These are phyloP conservation scores for Loris lydekkerianus DNA, from an alignment of 2,797 vertebrate genomes.

Conservation along the genomic window DNA sequence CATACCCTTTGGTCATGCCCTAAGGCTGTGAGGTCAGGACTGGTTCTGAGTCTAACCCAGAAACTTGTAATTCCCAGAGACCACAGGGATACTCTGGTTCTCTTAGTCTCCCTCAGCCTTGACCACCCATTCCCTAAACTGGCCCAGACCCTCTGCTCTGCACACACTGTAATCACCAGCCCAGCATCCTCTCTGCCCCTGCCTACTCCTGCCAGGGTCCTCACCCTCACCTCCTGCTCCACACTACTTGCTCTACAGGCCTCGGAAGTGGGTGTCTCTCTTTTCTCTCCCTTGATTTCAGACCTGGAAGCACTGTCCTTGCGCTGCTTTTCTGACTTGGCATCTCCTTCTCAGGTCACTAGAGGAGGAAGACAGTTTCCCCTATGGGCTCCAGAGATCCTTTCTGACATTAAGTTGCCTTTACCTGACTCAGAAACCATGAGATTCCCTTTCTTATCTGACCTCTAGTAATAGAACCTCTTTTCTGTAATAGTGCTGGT, in stretches of 20 bases:
- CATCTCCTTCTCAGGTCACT: background rate
- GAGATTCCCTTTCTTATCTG: background rate
- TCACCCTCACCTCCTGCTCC: background rate
- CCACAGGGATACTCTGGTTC: background rate
- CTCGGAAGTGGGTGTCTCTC: background rate
- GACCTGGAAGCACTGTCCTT: background rate
- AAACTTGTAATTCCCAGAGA: background rate
- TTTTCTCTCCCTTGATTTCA: background rate
- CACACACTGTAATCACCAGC: background rate
- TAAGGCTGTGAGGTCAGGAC: background rate
- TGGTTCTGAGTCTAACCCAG: background rate
- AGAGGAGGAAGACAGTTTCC: background rate
- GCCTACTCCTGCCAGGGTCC: background rate
- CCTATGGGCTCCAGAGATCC: background rate
- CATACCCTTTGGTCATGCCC: background rate
- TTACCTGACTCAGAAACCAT: background rate
- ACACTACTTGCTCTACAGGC: background rate
- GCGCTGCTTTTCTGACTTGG: background rate
- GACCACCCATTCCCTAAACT: background rate
- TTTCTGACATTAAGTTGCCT: background rate
- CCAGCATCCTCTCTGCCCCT: background rate
- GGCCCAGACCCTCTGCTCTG: background rate
- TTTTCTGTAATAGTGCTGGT: background rate
- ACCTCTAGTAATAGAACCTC: background rate
- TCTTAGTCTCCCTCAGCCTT: background rate